A percentile compares a stretch with the other conserved stretches of the same genome.
These are phyloP conservation scores for Acanthopagrus latus DNA, from an alignment of 2,797 vertebrate species.

Conservation along the genomic window DNA sequence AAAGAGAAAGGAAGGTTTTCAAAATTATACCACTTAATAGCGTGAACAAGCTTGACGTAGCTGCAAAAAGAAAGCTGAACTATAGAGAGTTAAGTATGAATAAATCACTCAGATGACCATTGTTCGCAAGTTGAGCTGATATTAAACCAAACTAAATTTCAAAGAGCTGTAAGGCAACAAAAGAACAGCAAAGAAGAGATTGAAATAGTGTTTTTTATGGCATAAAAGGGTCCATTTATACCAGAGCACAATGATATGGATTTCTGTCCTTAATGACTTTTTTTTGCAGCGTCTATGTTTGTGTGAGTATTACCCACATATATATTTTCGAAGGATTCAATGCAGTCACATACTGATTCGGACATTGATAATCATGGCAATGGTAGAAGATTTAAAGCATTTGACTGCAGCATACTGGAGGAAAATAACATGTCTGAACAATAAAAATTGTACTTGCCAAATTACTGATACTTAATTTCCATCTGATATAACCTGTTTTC, in stretches of 20 bases:
- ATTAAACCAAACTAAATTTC: neutral
- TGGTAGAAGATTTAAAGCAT: no score
- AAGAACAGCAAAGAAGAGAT: neutral
- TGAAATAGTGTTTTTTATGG: neutral
- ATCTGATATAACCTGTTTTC: no score
- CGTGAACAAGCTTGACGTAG: conserved; percentile 4
- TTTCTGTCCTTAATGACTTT: no score
- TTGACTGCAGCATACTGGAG: neutral
- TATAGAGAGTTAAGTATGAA: neutral
- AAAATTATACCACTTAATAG: neutral
- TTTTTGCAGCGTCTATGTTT: no score
- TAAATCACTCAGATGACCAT: neutral
- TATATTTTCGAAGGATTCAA: no score
- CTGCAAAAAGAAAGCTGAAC: neutral
- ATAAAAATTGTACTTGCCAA: neutral
- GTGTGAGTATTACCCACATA: no score
- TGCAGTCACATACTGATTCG: no score
- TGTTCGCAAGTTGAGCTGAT: neutral
- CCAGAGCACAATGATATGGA: neutral
- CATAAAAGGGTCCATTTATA: neutral
- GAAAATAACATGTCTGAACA: neutral
- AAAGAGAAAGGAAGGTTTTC: conserved; percentile 8
- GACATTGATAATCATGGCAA: no score
- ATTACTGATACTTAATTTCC: no score
- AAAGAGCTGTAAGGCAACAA: neutral